phyloP scores from a whole-genome alignment of 2,888 invertebrate species.

The Amiota minor region DNA sequence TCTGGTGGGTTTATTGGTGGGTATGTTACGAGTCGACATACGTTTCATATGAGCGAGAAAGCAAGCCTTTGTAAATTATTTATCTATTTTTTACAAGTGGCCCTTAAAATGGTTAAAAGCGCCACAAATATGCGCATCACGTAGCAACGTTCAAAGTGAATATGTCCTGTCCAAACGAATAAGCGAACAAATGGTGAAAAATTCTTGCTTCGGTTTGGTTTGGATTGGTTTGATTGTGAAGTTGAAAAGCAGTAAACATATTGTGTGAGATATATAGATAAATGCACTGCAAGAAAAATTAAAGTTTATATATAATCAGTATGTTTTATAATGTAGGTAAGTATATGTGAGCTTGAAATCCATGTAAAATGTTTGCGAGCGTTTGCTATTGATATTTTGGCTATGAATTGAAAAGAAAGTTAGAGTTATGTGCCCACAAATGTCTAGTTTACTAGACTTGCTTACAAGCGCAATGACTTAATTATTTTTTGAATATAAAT shows the following conservation, averaged over 20 bases:
- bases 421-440: too few relatives aligned
- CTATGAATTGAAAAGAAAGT: too few relatives aligned
- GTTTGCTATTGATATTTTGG: too few relatives aligned
- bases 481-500: too few relatives aligned
- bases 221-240: neutral
- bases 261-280: neutral
- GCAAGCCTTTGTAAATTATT: conserved; percentile 33
- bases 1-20: too few relatives aligned
- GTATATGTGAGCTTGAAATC: too few relatives aligned
- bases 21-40: too few relatives aligned
- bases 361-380: too few relatives aligned
- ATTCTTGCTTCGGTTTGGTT: neutral
- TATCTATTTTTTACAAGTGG: conserved; percentile 45
- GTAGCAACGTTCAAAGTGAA: conserved; percentile 71
- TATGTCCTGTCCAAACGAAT: conserved; percentile 61
- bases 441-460: too few relatives aligned
- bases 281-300: neutral
- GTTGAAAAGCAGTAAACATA: neutral
- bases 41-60: too few relatives aligned
- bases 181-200: neutral
- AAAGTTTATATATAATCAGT: neutral
- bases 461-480: too few relatives aligned
- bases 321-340: too few relatives aligned
- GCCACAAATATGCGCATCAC: conserved; percentile 72
- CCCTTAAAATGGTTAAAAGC: conserved; percentile 52